phyloP scores from a whole-genome alignment of 1,140 invertebrate species.

The Elysia chlorotica region DNA sequence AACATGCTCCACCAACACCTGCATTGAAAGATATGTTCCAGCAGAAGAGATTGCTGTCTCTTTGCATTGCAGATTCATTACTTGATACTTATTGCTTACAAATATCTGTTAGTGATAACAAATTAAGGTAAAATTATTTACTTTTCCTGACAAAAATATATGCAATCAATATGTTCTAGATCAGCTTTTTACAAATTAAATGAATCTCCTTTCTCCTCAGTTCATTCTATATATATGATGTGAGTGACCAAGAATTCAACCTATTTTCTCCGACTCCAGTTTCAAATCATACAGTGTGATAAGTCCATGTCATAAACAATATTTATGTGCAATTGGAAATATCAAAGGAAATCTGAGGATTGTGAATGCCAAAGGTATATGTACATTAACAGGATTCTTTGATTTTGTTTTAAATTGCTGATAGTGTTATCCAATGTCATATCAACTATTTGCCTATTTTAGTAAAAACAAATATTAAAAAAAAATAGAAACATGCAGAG shows the following conservation, averaged over 20 bases:
- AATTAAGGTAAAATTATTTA: not conserved
- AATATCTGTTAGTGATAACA: not conserved
- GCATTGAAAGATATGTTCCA: no score
- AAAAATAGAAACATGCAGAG: not conserved
- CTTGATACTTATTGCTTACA: no score
- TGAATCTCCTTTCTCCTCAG: not conserved
- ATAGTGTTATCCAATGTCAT: not conserved
- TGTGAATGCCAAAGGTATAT: slow-evolving; percentile 5
- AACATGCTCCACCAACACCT: no score
- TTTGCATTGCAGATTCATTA: not conserved
- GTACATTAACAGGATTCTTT: no score
- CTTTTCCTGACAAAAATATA: not conserved
- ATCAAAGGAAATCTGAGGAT: slow-evolving; percentile 2
- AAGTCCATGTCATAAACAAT: slow-evolving; percentile 1
- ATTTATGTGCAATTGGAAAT: not conserved
- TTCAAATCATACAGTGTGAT: slow-evolving; percentile 21
- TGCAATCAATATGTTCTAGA: not conserved
- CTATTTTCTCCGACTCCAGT: not conserved
- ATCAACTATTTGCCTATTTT: not conserved
- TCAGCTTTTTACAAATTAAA: not conserved
- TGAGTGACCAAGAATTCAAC: not conserved
- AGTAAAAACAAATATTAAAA: not conserved
- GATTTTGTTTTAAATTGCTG: no score
- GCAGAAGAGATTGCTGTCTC: not conserved
- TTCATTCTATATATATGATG: slow-evolving; percentile 1